phyloP scores from a whole-genome alignment of 2,797 vertebrate species.

The Molossus alvarezi region DNA sequence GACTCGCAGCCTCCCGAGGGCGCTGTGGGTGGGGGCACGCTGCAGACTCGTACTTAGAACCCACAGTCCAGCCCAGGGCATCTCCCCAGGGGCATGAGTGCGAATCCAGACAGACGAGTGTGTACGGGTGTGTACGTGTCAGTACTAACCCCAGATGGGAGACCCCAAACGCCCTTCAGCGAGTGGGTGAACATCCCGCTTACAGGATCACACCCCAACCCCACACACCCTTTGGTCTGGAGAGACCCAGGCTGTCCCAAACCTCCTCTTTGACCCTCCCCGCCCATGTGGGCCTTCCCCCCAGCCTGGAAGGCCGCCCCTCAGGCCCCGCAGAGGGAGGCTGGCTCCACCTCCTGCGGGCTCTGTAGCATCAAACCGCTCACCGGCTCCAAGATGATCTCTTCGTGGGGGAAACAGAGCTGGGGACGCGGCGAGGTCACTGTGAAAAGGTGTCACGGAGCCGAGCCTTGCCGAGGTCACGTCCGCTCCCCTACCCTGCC shows the following conservation, averaged over 20 bases:
- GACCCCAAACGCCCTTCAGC: not conserved
- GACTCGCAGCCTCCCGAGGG: not conserved
- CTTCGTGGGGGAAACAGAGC: not conserved
- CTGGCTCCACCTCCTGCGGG: fast-evolving
- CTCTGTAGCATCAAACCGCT: not conserved
- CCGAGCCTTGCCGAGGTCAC: fast-evolving
- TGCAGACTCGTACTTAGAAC: not conserved
- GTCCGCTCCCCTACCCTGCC: fast-evolving
- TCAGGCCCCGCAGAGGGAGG: not conserved
- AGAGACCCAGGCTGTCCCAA: not conserved
- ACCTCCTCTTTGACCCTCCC: not conserved
- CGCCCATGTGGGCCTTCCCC: not conserved
- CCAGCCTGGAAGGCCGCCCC: fast-evolving
- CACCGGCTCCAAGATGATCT: too few relatives aligned
- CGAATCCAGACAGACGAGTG: too few relatives aligned
- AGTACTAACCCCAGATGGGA: not conserved
- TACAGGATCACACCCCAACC: not conserved
- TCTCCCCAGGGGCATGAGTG: fast-evolving
- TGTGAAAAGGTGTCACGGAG: too few relatives aligned
- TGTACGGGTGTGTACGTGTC: too few relatives aligned
- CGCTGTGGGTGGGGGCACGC: not conserved
- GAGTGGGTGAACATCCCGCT: not conserved
- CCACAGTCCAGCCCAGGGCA: not conserved
- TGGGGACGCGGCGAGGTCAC: not conserved
- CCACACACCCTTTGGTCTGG: fast-evolving